A percentile compares a stretch with the other conserved stretches of the same genome.
Evolutionary conservation across 2,888 invertebrate genomes (phyloP).

Genomic region (Alcis repandata): DNA sequence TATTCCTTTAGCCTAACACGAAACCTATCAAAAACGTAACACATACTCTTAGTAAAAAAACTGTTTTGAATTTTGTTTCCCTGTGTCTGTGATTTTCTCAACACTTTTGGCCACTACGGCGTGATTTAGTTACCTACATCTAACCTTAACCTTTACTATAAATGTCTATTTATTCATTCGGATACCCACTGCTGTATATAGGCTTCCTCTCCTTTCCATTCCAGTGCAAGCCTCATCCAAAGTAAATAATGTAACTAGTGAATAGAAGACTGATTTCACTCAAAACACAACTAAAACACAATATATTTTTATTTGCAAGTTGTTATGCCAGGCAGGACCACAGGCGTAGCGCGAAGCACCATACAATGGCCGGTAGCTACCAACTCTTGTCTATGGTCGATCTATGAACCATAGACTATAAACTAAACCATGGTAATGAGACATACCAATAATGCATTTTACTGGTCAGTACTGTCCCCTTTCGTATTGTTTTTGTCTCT

Average conservation of each 20-base stretch:
- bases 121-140: no score
- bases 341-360: slow-evolving; percentile 72
- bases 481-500: slow-evolving; percentile 15
- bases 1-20: no score
- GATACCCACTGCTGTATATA: no score
- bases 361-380: slow-evolving; percentile 78
- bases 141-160: no score
- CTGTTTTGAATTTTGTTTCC: no score
- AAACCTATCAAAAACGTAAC: no score
- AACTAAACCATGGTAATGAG: slow-evolving; percentile 64
- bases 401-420: slow-evolving; percentile 61
- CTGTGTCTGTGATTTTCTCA: no score
- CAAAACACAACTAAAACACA: slow-evolving; percentile 31
- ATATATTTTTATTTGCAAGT: slow-evolving; percentile 76
- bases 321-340: slow-evolving; percentile 73
- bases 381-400: slow-evolving; percentile 73
- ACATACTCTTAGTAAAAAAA: no score
- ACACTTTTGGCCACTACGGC: no score
- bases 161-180: no score
- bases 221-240: no score
- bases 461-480: slow-evolving; percentile 38
- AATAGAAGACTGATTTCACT: slow-evolving; percentile 27
- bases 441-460: slow-evolving; percentile 46
- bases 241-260: neutral
- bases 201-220: no score